Evolutionary conservation across 2,797 vertebrate species (phyloP), one percentile per base, ranked within the genome.

Genomic region (Lepilemur ruficaudatus): DNA sequence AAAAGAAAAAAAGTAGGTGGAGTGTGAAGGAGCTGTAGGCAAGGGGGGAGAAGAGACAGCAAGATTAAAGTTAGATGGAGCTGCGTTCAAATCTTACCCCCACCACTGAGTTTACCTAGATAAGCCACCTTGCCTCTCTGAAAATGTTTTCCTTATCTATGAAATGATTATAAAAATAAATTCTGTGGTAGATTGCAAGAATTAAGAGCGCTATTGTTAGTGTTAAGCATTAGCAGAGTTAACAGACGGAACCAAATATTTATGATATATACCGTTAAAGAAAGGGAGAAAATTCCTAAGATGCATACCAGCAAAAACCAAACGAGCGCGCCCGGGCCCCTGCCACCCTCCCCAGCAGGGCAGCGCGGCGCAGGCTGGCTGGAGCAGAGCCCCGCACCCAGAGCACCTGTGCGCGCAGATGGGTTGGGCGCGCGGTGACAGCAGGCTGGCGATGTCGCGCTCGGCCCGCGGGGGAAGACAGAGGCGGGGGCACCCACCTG

Each of bases 401-500:
- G 17, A 55, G 73, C 89, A 23, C 67, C 91, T 12, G 89, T 35
- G 84, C 13, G 85, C 52, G 25, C 59, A 30, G 61, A 76, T 28
- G 88, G 52, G 11, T 32, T 9, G 5, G 38, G 72, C 18, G 63
- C 32, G 25, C 28, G 43, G 57, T 0, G 57, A 13, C 80, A 7
- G 82, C 82, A 30, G 63, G 43, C 2, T 4, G 79, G 59, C 25
- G 46, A 73, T 7, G 28, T 35, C 2, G 18, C 63, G 35, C 25
- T 18, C 38, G 23, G 6, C 32, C 12, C 28, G 48, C 35, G 11
- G 18, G 55, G 2, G 14, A 30, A 2, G 35, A 5, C 35, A 35
- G 5, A 15, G 28, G 59, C 32, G 35, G 55, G 41, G 38, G 38
- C 63, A 94, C 97, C 76, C 98, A 99, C 99, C 99, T 99, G 99